A percentile compares a stretch with the other conserved stretches of the same genome.
These are phyloP conservation scores for Acanthochromis polyacanthus DNA, from an alignment of 2,113 vertebrate species.

Conservation along the genomic window DNA sequence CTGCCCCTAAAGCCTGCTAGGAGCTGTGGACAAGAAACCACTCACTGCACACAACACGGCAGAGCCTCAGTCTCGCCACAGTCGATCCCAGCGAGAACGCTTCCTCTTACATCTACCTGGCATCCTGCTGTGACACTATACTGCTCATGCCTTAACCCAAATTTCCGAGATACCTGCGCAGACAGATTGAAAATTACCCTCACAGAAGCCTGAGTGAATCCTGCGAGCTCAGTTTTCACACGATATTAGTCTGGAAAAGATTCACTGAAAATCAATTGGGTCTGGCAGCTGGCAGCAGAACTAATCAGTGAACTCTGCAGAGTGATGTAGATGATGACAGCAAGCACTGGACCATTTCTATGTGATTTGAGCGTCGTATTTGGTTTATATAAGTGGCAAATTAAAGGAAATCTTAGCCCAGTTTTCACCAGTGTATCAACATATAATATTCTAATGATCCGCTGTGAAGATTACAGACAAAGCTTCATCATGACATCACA, in stretches of 20 bases:
- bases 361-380: not conserved
- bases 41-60: not conserved
- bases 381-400: not conserved
- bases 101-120: slow-evolving; percentile 1
- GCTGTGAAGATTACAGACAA: not conserved
- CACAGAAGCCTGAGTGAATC: slow-evolving; percentile 14
- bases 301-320: slow-evolving; percentile 13
- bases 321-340: slow-evolving; percentile 10
- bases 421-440: not conserved
- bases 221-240: slow-evolving; percentile 29
- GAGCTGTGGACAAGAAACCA: slow-evolving; percentile 40
- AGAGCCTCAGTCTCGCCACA: slow-evolving; percentile 6
- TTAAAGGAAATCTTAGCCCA: not conserved
- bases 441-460: not conserved
- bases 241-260: slow-evolving; percentile 24
- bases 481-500: not conserved
- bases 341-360: slow-evolving; percentile 3
- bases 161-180: slow-evolving; percentile 3
- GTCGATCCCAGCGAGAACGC: not conserved
- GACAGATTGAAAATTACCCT: slow-evolving; percentile 15
- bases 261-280: slow-evolving; percentile 24
- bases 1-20: slow-evolving; percentile 34
- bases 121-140: slow-evolving; percentile 13
- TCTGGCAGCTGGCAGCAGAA: slow-evolving; percentile 32
- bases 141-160: slow-evolving; percentile 3